These are phyloP conservation scores for Miltochrista miniata DNA, from an alignment of 2,888 invertebrate genomes.

Conservation along the genomic window DNA sequence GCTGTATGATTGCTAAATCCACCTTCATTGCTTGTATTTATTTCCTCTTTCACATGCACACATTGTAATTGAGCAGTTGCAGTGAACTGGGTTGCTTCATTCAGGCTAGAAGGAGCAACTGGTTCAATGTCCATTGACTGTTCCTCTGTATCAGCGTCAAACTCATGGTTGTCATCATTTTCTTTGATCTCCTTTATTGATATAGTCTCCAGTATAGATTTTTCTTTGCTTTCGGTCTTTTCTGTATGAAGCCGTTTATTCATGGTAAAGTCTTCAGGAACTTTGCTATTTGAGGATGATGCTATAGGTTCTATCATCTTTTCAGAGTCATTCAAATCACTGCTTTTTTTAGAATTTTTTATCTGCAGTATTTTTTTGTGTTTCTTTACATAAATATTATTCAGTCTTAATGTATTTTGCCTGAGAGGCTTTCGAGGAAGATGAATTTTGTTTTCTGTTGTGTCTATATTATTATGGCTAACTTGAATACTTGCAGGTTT, in stretches of 20 bases:
- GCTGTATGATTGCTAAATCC: constrained; percentile 58
- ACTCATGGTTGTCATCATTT: constrained; percentile 52
- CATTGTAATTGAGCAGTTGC: constrained; percentile 38
- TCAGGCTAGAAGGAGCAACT: constrained; percentile 48
- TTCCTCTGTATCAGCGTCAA: constrained; percentile 69
- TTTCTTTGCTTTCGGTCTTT: constrained; percentile 40
- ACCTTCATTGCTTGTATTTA: constrained; percentile 66
- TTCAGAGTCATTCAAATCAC: constrained; percentile 22
- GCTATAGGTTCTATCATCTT: constrained; percentile 48
- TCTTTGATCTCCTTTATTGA: constrained; percentile 62
- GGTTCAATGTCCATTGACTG: constrained; percentile 73
- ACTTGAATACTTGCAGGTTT: constrained; percentile 48
- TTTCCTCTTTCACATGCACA: constrained; percentile 71
- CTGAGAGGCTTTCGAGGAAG: constrained; percentile 48
- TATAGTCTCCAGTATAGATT: constrained; percentile 53
- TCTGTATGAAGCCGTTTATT: constrained; percentile 53
- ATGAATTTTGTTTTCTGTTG: constrained; percentile 45
- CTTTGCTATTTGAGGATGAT: constrained; percentile 56
- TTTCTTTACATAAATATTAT: constrained; percentile 75
- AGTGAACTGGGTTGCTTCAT: constrained; percentile 41
- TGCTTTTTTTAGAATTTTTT: constrained; percentile 60
- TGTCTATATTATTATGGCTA: constrained; percentile 38
- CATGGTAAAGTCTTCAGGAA: constrained; percentile 63
- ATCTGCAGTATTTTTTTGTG: constrained; percentile 75
- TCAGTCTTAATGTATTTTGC: constrained; percentile 61